Evolutionary conservation across 2,797 vertebrate genomes (phyloP).

Genomic region (Mastacembelus armatus): DNA sequence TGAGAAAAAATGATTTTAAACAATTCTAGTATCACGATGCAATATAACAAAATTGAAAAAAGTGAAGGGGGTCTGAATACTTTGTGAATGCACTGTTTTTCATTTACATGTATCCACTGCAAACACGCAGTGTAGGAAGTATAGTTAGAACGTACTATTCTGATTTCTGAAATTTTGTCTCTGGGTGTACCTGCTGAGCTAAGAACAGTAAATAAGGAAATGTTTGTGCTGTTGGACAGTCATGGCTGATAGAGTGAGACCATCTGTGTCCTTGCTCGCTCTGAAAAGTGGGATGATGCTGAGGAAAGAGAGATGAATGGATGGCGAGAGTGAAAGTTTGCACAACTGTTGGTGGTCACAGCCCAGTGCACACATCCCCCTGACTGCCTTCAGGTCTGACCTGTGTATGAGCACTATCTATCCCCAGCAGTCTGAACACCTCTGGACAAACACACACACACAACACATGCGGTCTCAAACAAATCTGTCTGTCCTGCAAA

Average conservation of each 20-base stretch:
- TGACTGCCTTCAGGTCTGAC: slow-evolving; percentile 66
- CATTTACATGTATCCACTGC: no score
- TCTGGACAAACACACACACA: slow-evolving; percentile 34
- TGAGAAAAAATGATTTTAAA: no score
- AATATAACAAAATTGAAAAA: no score
- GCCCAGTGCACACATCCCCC: slow-evolving; percentile 56
- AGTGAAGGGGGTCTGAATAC: no score
- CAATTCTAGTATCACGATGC: no score
- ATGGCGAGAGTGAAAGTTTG: slow-evolving; percentile 47
- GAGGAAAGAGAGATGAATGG: slow-evolving; percentile 56
- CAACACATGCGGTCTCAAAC: slow-evolving; percentile 37
- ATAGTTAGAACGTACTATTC: no score
- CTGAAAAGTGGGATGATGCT: slow-evolving; percentile 41
- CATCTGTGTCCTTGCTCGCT: slow-evolving; percentile 61
- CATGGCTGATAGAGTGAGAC: slow-evolving; percentile 60
- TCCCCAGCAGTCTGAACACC: slow-evolving; percentile 45
- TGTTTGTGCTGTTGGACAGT: slow-evolving; percentile 52
- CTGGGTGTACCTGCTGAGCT: slow-evolving; percentile 27
- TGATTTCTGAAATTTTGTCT: slow-evolving; percentile 14
- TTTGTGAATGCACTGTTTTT: no score
- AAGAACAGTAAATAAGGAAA: slow-evolving; percentile 51
- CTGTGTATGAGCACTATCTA: slow-evolving; percentile 66
- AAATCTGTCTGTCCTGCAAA: slow-evolving; percentile 57
- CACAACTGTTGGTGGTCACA: slow-evolving; percentile 75
- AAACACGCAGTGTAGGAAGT: no score